phyloP scores from a whole-genome alignment of 1,140 invertebrate genomes.

The Sarcophaga bullata region DNA sequence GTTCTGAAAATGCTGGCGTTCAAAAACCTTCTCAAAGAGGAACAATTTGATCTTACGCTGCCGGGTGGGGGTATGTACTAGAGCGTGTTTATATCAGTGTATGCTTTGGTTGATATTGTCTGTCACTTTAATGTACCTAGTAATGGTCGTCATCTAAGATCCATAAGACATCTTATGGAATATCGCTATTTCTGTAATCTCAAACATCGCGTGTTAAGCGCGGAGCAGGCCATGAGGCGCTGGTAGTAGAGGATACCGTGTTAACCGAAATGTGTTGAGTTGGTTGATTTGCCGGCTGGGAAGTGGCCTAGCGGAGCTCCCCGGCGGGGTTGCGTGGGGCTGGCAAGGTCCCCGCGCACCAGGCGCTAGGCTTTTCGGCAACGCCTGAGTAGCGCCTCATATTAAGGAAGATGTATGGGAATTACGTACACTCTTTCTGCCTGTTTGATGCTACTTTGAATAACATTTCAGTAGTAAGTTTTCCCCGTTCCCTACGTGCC shows the following conservation, averaged over 20 bases:
- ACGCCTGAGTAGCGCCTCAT: constrained; percentile 54
- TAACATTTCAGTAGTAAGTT: constrained; percentile 68
- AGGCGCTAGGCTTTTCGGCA: too few species aligned
- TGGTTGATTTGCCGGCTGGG: too few species aligned
- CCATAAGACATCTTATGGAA: too few species aligned
- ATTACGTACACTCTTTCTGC: constrained; percentile 60
- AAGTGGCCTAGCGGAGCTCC: too few species aligned
- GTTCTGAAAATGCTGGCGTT: constrained; percentile 23
- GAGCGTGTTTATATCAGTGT: constrained; percentile 59
- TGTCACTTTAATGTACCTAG: constrained; percentile 58
- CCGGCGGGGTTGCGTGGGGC: constrained; percentile 43
- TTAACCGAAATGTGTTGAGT: too few species aligned
- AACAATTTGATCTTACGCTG: constrained; percentile 59
- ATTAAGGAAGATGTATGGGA: constrained; percentile 48
- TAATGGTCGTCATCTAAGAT: too few species aligned
- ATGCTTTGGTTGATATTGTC: constrained; percentile 57
- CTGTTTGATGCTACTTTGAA: constrained; percentile 70
- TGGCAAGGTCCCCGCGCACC: too few species aligned
- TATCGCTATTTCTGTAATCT: too few species aligned
- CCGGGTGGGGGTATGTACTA: too few species aligned
- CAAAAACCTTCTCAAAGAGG: constrained; percentile 33
- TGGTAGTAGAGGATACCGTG: too few species aligned
- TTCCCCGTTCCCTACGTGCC: constrained; percentile 69
- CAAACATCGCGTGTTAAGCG: too few species aligned
- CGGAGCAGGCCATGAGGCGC: too few species aligned